A percentile compares a stretch with the other conserved stretches of the same genome.
phyloP scores from a whole-genome alignment of 2,797 vertebrate genomes.

The Peromyscus aztecus region DNA sequence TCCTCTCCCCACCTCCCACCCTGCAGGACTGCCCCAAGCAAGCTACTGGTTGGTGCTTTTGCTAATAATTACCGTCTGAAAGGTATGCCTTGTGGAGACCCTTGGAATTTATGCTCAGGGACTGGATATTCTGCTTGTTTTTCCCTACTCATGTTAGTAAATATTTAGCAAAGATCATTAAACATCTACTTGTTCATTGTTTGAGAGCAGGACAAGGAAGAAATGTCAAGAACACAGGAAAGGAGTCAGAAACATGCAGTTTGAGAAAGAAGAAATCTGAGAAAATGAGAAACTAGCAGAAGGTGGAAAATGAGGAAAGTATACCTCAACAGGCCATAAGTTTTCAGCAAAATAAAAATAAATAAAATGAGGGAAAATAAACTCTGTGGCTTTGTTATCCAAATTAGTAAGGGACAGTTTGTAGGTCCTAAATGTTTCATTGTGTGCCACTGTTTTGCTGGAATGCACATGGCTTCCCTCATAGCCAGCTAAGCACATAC shows the following conservation, averaged over 20 bases:
- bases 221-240: not conserved
- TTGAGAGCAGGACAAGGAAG: slow-evolving; percentile 31
- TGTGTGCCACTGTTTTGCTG: slow-evolving; percentile 56
- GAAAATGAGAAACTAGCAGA: slow-evolving; percentile 44
- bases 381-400: slow-evolving; percentile 46
- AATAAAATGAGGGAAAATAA: slow-evolving; percentile 67
- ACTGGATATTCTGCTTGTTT: not conserved
- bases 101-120: slow-evolving; percentile 18
- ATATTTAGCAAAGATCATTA: not conserved
- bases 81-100: not conserved
- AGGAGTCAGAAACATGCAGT: not conserved
- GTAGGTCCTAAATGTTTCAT: slow-evolving; percentile 71
- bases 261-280: not conserved
- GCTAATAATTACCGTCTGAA: slow-evolving; percentile 64
- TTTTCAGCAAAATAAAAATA: slow-evolving; percentile 61
- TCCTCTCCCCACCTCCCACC: not conserved
- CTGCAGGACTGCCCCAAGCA: slow-evolving; percentile 36
- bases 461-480: slow-evolving; percentile 64
- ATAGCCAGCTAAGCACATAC: slow-evolving; percentile 60
- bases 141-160: not conserved
- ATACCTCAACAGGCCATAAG: not conserved
- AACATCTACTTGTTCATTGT: slow-evolving; percentile 46
- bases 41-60: slow-evolving; percentile 11
- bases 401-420: slow-evolving; percentile 72
- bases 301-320: not conserved